A percentile compares a stretch with the other conserved stretches of the same genome.
phyloP scores from a whole-genome alignment of 1,140 invertebrate genomes.

The Zaprionus taronus region DNA sequence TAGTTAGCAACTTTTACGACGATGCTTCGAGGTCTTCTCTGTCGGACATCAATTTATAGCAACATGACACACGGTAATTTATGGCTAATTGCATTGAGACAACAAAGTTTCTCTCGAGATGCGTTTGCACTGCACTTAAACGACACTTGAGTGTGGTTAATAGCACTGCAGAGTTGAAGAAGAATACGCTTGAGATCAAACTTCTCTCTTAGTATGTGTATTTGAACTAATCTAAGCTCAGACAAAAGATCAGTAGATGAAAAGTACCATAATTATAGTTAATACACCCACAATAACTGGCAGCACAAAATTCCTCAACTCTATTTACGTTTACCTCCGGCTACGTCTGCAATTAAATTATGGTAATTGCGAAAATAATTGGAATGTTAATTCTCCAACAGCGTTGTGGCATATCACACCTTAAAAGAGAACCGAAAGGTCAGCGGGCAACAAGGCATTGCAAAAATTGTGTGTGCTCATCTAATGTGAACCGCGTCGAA shows the following conservation, averaged over 20 bases:
- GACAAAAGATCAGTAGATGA: background rate
- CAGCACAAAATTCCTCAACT: constrained; percentile 1
- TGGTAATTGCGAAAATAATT: constrained; percentile 9
- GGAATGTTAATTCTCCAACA: background rate
- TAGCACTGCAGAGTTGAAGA: background rate
- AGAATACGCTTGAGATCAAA: background rate
- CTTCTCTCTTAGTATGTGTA: too few species aligned
- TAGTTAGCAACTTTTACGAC: background rate
- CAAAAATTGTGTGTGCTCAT: background rate
- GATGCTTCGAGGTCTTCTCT: background rate
- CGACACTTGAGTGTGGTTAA: background rate
- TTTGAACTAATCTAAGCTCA: background rate
- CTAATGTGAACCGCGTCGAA: background rate
- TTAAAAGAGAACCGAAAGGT: constrained; percentile 5
- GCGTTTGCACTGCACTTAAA: background rate
- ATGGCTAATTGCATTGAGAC: constrained; percentile 7
- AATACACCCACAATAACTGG: background rate
- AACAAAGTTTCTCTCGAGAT: background rate
- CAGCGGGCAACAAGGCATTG: background rate
- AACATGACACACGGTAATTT: constrained; percentile 1
- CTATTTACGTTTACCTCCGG: background rate
- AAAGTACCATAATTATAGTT: background rate
- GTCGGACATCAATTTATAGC: background rate
- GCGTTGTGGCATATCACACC: background rate
- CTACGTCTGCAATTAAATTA: constrained; percentile 6